These are phyloP conservation scores for Cichlasoma orientale DNA, from an alignment of 2,797 vertebrate genomes.

Conservation along the genomic window DNA sequence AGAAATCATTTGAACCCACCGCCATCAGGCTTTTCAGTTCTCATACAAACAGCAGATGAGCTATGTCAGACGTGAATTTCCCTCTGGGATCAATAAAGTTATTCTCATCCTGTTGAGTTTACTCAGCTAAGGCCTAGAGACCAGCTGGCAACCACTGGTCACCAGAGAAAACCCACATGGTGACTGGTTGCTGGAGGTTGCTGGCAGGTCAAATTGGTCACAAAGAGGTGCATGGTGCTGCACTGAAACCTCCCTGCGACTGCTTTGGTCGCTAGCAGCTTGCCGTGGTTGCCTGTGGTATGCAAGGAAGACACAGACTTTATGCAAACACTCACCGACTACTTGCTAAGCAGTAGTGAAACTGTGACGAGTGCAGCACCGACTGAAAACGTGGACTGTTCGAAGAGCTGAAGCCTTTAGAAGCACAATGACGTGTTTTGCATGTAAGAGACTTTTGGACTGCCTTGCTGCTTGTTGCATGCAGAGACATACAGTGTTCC, in stretches of 20 bases:
- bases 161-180: too few species aligned
- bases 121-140: too few species aligned
- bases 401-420: not conserved
- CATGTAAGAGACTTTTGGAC: not conserved
- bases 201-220: fast-evolving
- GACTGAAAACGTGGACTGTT: not conserved
- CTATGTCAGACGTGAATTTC: too few species aligned
- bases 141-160: too few species aligned
- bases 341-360: not conserved
- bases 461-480: not conserved
- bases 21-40: too few species aligned
- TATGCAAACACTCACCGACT: not conserved
- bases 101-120: too few species aligned
- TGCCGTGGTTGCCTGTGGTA: not conserved
- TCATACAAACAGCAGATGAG: too few species aligned
- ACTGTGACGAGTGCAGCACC: not conserved
- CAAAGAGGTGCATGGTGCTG: not conserved
- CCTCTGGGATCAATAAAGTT: too few species aligned
- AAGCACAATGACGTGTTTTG: not conserved
- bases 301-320: not conserved
- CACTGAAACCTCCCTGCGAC: not conserved
- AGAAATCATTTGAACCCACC: too few species aligned
- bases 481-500: not conserved
- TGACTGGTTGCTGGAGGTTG: not conserved
- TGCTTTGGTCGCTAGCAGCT: not conserved